These are phyloP conservation scores for Teleogryllus occipitalis DNA, from an alignment of 1,140 invertebrate species.

Conservation along the genomic window DNA sequence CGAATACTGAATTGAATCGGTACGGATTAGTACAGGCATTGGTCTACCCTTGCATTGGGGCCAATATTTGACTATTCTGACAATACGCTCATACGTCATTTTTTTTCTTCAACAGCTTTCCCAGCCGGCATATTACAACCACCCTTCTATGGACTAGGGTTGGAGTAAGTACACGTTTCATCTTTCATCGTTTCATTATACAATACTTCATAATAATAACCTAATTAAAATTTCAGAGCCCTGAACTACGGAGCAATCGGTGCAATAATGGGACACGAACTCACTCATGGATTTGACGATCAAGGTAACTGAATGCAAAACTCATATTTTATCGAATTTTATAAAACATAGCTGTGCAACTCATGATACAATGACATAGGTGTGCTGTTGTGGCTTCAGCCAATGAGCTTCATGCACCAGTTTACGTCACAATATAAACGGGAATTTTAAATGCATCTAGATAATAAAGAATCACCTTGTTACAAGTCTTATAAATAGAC, in stretches of 20 bases:
- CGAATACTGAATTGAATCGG: not conserved
- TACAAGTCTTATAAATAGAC: too few relatives aligned
- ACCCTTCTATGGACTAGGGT: constrained; percentile 60
- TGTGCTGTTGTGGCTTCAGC: too few relatives aligned
- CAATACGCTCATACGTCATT: not conserved
- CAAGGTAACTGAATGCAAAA: constrained; percentile 12
- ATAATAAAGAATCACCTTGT: too few relatives aligned
- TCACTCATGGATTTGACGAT: constrained; percentile 66
- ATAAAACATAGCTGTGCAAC: too few relatives aligned
- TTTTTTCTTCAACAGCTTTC: constrained; percentile 48
- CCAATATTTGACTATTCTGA: too few relatives aligned
- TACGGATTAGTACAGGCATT: not conserved
- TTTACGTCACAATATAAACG: too few relatives aligned
- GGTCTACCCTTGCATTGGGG: not conserved
- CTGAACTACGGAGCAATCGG: constrained; percentile 79
- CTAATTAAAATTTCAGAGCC: constrained; percentile 42
- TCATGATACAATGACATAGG: too few relatives aligned
- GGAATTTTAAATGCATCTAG: too few relatives aligned
- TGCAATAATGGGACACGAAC: constrained; percentile 71
- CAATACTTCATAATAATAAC: not conserved
- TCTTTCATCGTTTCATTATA: not conserved
- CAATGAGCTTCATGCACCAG: too few relatives aligned
- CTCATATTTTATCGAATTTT: too few relatives aligned
- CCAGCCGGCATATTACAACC: constrained; percentile 63
- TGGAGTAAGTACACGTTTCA: constrained; percentile 44